These are phyloP conservation scores for Diarsia dahlii DNA, from an alignment of 2,888 invertebrate genomes.

Conservation along the genomic window DNA sequence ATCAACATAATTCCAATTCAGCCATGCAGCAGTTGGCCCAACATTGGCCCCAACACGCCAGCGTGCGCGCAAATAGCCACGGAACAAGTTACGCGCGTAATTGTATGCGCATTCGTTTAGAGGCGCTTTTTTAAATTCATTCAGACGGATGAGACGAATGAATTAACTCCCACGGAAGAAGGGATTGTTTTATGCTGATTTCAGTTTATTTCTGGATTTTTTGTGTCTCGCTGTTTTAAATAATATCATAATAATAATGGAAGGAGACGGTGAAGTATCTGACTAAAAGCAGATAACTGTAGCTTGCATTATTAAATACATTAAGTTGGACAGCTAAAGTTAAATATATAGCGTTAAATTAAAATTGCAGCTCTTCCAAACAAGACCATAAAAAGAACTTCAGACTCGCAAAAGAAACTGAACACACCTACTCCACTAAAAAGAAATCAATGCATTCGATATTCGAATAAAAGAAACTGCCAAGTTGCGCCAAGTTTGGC, in stretches of 20 bases:
- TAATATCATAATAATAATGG: neutral
- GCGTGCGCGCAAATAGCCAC: slow-evolving; percentile 9
- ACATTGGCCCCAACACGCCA: slow-evolving; percentile 18
- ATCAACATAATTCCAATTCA: slow-evolving; percentile 44
- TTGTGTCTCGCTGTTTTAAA: neutral
- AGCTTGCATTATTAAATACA: neutral
- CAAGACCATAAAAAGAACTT: neutral
- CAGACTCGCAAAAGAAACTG: slow-evolving; percentile 26
- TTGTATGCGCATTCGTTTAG: slow-evolving; percentile 49
- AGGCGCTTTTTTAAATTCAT: slow-evolving; percentile 33
- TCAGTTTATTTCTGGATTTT: neutral
- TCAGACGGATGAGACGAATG: slow-evolving; percentile 15
- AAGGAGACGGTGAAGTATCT: neutral
- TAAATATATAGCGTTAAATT: neutral
- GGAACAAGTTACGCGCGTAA: slow-evolving; percentile 35
- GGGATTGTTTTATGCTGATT: slow-evolving; percentile 1
- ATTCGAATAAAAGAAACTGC: slow-evolving; percentile 43
- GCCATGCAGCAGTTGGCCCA: slow-evolving; percentile 26
- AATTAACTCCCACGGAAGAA: neutral
- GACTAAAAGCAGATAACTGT: too few relatives aligned
- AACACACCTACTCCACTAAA: slow-evolving; percentile 8
- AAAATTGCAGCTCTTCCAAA: neutral
- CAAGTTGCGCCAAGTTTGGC: slow-evolving; percentile 42
- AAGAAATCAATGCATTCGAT: slow-evolving; percentile 40
- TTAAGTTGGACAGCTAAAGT: neutral